These are phyloP conservation scores for Andricus curvator DNA, from an alignment of 2,888 invertebrate genomes.

Conservation along the genomic window DNA sequence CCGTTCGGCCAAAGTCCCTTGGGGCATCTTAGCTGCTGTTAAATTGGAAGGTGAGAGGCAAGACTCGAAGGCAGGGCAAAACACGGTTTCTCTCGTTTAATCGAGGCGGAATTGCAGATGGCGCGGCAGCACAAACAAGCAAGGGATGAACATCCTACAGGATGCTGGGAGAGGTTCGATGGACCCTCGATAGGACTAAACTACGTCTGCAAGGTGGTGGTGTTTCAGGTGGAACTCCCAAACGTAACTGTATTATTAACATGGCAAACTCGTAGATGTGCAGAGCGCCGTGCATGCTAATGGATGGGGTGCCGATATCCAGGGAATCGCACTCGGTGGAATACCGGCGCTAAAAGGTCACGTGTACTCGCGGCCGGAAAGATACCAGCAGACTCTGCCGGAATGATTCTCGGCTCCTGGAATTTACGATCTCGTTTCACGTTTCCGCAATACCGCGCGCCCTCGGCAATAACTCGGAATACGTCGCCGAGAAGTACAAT, in stretches of 20 bases:
- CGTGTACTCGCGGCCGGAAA: constrained; percentile 40
- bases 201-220: constrained; percentile 21
- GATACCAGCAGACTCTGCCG: constrained; percentile 26
- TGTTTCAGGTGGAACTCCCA: constrained; percentile 28
- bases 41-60: constrained; percentile 11
- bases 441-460: constrained; percentile 31
- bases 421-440: constrained; percentile 39
- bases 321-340: constrained; percentile 33
- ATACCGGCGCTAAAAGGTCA: constrained; percentile 29
- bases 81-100: constrained; percentile 1
- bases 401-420: constrained; percentile 27
- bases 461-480: constrained; percentile 38
- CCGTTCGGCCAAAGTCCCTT: not conserved
- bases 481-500: constrained; percentile 34
- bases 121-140: not conserved
- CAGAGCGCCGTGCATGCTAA: constrained; percentile 27
- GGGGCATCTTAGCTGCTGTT: constrained; percentile 25
- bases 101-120: constrained; percentile 21
- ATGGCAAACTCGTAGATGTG: constrained; percentile 24
- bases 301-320: constrained; percentile 40
- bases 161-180: constrained; percentile 25
- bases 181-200: constrained; percentile 28
- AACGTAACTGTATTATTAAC: constrained; percentile 34
- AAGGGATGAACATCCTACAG: constrained; percentile 19
- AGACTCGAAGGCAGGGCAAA: not conserved